Base-by-base conservation (phyloP, 1,140 invertebrate species). In the Leptonema lineaticorne region DNA sequence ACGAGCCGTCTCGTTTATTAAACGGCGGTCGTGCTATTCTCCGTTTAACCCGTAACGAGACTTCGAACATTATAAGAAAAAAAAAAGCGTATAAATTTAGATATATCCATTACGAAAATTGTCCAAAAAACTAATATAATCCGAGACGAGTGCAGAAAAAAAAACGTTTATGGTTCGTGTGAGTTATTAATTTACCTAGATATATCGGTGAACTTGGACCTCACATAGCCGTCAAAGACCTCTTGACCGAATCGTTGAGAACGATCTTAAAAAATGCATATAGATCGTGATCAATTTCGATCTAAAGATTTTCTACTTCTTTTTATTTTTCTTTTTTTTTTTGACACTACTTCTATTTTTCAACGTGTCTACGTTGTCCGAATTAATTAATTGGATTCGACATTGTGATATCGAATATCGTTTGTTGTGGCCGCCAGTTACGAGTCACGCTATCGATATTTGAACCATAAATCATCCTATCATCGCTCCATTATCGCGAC, bases 111-210 rank as follows among this genome's bases (percentile, higher is more conserved):
- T 53, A 53, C 48, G 18, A 20, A 53, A 59, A 59, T 1, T 18
- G 26, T 59, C 14, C 26, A 59, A 18, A 28, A 5, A 27, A 53
- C 20, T 24, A 14, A 18, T 53, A 20, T 18, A 2, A 2, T 14
- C 20, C 48, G 48, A 11, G 26, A 59, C 24, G 56, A 7, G 60
- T 50, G 67, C n/a, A n/a, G n/a, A n/a, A n/a, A n/a, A n/a, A n/a
- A n/a, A n/a, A n/a, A n/a, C n/a, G n/a, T n/a, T n/a, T n/a, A n/a
- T n/a, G n/a, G n/a, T n/a, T n/a, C 46, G 28, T 37, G 22, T 45
- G 48, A 69, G 24, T 64, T 64, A 69, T 65, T 64, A 64, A 69
- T 64, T 59, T 48, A 37, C 22, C 56, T 20, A 37, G 57, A 67
- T n/a, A n/a, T n/a, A n/a, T n/a, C n/a, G n/a, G 29, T 22, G 20